Conservation (phyloP, 2,888 invertebrate species). For the Eupeodes latifasciatus region DNA sequence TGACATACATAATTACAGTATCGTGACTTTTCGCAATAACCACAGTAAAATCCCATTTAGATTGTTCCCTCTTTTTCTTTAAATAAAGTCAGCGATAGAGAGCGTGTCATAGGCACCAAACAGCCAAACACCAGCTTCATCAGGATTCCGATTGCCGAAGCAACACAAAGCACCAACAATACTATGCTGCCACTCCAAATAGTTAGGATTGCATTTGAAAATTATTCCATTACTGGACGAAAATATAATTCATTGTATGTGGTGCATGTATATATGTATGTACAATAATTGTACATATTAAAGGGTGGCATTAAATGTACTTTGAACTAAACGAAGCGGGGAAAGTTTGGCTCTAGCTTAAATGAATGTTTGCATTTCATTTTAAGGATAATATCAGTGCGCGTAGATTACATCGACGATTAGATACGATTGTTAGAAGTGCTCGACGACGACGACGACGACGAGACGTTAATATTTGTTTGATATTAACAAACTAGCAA, state of each 20-base stretch:
- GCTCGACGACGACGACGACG: conserved; percentile 19
- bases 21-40: conserved; percentile 74
- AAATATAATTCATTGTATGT: conserved; percentile 20
- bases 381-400: conserved; percentile 68
- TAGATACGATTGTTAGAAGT: conserved; percentile 42
- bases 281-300: too few species aligned
- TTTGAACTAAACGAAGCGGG: not conserved
- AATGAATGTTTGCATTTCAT: conserved; percentile 73
- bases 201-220: conserved; percentile 65
- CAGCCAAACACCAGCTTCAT: not conserved
- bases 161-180: not conserved
- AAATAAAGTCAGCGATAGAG: conserved; percentile 56
- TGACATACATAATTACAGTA: conserved; percentile 67
- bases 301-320: not conserved
- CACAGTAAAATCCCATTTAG: conserved; percentile 71
- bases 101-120: conserved; percentile 59
- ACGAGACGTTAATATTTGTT: conserved; percentile 10
- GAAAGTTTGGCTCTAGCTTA: conserved; percentile 14
- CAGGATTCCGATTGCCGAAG: not conserved
- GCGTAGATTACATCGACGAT: conserved; percentile 69
- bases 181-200: conserved; percentile 52
- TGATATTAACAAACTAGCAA: not conserved
- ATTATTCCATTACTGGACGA: conserved; percentile 62
- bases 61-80: conserved; percentile 44
- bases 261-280: not conserved